These are phyloP conservation scores for Garra rufa DNA, from an alignment of 2,113 vertebrate species.

Conservation along the genomic window DNA sequence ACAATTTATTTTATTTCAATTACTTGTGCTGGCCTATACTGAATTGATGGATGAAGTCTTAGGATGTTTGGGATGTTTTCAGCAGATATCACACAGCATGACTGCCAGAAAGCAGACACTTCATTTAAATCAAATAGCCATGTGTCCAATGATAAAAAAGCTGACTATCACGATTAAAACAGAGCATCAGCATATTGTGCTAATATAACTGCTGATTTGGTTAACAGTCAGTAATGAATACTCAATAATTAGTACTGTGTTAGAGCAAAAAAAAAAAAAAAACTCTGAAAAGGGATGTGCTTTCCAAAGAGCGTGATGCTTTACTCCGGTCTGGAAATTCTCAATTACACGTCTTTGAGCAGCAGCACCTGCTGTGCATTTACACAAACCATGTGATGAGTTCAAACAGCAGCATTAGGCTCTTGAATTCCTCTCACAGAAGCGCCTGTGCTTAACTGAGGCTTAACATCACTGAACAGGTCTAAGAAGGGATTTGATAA, in stretches of 20 bases:
- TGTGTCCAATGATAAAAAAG: conserved; percentile 54
- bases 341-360: conserved; percentile 56
- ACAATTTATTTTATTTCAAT: neutral
- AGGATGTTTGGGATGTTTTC: neutral
- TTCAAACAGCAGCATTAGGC: conserved; percentile 19
- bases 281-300: neutral
- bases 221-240: conserved; percentile 10
- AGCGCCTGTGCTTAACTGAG: neutral
- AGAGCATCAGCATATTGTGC: neutral
- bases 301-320: conserved; percentile 53
- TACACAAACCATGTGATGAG: conserved; percentile 17
- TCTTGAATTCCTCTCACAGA: conserved; percentile 38
- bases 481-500: conserved; percentile 41
- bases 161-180: neutral
- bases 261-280: neutral
- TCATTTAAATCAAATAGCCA: neutral
- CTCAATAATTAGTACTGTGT: conserved; percentile 17
- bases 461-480: conserved; percentile 37
- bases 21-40: neutral
- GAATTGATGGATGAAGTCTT: neutral
- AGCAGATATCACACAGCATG: neutral
- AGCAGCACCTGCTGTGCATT: conserved; percentile 63
- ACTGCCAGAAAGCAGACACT: conserved; percentile 2
- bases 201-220: neutral
- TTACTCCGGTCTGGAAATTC: conserved; percentile 61